Percentiles rank a stretch among this genome's conserved stretches.
phyloP scores from a whole-genome alignment of 1,140 invertebrate species.

The Venustaconcha ellipsiformis region DNA sequence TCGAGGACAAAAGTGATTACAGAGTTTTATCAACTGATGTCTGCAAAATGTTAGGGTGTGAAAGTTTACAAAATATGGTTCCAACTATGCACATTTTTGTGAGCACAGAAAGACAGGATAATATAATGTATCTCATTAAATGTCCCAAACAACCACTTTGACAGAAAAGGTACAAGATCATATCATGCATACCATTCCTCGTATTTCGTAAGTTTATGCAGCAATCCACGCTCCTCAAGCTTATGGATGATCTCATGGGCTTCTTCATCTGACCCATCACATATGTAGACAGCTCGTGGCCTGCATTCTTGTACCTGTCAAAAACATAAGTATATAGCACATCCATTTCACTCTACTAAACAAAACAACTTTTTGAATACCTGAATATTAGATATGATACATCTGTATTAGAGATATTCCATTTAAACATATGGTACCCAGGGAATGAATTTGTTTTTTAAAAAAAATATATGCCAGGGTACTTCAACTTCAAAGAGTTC shows the following conservation, averaged over 20 bases:
- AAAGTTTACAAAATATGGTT: background rate
- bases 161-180: background rate
- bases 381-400: too few species aligned
- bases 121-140: background rate
- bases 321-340: too few species aligned
- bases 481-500: too few species aligned
- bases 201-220: slow-evolving; percentile 83
- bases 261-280: slow-evolving; percentile 89
- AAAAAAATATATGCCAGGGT: too few species aligned
- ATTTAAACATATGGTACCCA: too few species aligned
- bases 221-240: slow-evolving; percentile 76
- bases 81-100: background rate
- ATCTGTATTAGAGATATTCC: too few species aligned
- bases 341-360: too few species aligned
- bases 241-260: slow-evolving; percentile 75
- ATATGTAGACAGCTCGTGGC: slow-evolving; percentile 89
- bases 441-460: too few species aligned
- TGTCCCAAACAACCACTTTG: background rate
- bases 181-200: slow-evolving; percentile 83
- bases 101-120: background rate
- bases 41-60: too few species aligned
- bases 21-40: too few species aligned
- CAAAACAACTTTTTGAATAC: too few species aligned
- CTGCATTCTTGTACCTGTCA: slow-evolving; percentile 76
- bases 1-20: too few species aligned